phyloP scores from a whole-genome alignment of 1,140 invertebrate genomes.

The Euglossa dilemma region DNA sequence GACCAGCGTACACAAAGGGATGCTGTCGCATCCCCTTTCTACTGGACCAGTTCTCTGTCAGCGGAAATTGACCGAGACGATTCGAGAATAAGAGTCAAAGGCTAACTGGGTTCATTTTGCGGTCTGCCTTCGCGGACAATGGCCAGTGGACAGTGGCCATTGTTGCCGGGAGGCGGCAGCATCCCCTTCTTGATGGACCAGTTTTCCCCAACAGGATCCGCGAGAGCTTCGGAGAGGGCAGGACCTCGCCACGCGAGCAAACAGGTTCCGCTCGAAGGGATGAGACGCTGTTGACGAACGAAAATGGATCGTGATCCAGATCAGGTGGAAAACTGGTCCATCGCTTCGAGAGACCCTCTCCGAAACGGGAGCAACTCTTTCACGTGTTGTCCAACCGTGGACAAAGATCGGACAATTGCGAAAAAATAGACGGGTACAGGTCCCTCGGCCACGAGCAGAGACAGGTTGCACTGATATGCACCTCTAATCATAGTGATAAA shows the following conservation, averaged over 20 bases:
- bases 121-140: conserved; percentile 66
- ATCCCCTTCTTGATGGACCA: conserved; percentile 76
- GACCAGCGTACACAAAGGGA: conserved; percentile 22
- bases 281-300: conserved; percentile 55
- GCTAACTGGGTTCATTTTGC: conserved; percentile 76
- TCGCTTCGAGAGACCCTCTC: conserved; percentile 11
- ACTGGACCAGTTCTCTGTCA: conserved; percentile 63
- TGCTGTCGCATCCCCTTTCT: conserved; percentile 62
- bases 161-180: conserved; percentile 61
- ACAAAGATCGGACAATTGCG: conserved; percentile 55
- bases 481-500: too few species aligned
- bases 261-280: conserved; percentile 74
- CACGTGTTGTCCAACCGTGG: conserved; percentile 32
- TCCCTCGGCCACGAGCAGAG: conserved; percentile 6
- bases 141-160: conserved; percentile 76
- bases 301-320: conserved; percentile 73
- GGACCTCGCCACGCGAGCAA: conserved; percentile 76
- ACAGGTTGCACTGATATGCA: conserved; percentile 33
- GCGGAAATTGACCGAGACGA: conserved; percentile 52
- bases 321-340: conserved; percentile 82
- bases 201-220: conserved; percentile 67
- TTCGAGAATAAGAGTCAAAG: conserved; percentile 72
- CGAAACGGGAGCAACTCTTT: conserved; percentile 43
- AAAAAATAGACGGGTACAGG: conserved; percentile 35
- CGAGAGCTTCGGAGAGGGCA: conserved; percentile 52